These are phyloP conservation scores for Aquatica leii DNA, from an alignment of 2,888 invertebrate species.

Conservation along the genomic window DNA sequence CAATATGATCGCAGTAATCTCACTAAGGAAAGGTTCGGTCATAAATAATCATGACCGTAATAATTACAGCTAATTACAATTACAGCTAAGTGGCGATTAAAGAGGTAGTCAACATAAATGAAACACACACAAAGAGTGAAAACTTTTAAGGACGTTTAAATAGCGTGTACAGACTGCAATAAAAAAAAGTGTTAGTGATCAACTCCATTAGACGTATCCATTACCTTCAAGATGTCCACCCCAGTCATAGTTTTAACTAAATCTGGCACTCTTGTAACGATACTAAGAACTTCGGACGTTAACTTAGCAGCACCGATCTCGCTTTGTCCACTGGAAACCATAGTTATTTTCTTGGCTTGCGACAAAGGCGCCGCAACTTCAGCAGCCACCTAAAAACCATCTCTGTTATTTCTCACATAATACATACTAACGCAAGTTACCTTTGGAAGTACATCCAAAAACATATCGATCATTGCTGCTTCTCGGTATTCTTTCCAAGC, in stretches of 20 bases:
- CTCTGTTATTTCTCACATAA: too few species aligned
- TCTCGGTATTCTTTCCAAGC: conserved; percentile 97
- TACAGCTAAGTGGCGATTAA: conserved; percentile 15
- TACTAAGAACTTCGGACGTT: conserved; percentile 92
- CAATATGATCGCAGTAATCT: neutral
- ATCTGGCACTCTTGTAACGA: conserved; percentile 91
- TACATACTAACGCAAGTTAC: too few species aligned
- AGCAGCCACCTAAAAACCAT: conserved; percentile 80
- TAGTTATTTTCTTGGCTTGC: conserved; percentile 93
- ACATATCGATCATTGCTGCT: conserved; percentile 96
- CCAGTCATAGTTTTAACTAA: conserved; percentile 93
- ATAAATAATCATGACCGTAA: too few species aligned
- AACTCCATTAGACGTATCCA: too few species aligned
- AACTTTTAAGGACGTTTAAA: conserved; percentile 14
- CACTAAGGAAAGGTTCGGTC: too few species aligned
- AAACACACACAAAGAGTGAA: conserved; percentile 14
- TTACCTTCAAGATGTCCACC: conserved; percentile 89
- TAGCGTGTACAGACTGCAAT: conserved; percentile 45
- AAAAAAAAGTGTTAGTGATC: too few species aligned
- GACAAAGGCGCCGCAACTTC: conserved; percentile 96
- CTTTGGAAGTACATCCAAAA: conserved; percentile 93
- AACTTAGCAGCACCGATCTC: conserved; percentile 94
- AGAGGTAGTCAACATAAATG: conserved; percentile 29
- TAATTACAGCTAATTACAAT: neutral
- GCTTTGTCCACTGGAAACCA: conserved; percentile 92